A percentile compares a stretch with the other conserved stretches of the same genome.
Conservation (phyloP, 37 sponge, comb jelly and placozoan genomes). For the Diacarnus erythraeanus region DNA sequence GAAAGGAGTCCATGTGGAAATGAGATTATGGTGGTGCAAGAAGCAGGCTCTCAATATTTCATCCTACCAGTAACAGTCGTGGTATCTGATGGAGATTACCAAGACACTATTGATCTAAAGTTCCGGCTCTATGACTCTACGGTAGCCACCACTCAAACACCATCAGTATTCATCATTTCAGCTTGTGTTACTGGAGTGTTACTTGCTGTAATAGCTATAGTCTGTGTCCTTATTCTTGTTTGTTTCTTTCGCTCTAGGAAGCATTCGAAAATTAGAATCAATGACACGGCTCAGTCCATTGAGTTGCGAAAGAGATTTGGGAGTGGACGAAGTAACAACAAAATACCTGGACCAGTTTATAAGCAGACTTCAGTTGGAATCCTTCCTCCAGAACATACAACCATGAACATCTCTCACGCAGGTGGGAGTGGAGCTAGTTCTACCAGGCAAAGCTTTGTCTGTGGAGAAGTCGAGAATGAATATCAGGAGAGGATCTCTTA, state of each 20-base stretch:
- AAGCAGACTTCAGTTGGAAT: slow-evolving; percentile 28
- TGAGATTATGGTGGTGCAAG: background rate
- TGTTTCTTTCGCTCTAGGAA: slow-evolving; percentile 9
- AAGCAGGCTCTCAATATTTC: slow-evolving; percentile 4
- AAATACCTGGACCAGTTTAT: background rate
- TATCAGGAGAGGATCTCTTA: background rate
- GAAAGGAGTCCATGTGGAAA: background rate
- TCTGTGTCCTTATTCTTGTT: background rate
- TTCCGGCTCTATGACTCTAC: background rate
- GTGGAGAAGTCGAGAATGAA: slow-evolving; percentile 16
- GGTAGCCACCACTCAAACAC: background rate
- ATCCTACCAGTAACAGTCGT: background rate
- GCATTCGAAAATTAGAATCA: slow-evolving; percentile 4
- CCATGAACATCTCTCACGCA: background rate
- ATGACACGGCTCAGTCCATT: slow-evolving; percentile 8
- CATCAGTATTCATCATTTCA: background rate
- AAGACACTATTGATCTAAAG: background rate
- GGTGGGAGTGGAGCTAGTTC: background rate
- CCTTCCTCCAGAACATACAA: slow-evolving; percentile 61
- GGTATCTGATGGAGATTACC: background rate
- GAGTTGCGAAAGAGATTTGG: slow-evolving; percentile 5
- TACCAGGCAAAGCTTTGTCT: slow-evolving; percentile 8
- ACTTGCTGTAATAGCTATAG: background rate
- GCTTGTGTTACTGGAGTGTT: slow-evolving; percentile 11
- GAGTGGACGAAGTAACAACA: background rate